Percentiles rank a stretch among this genome's conserved stretches.
Evolutionary conservation across 2,797 vertebrate genomes (phyloP).

Genomic region (Ptychobarbus kaznakovi): DNA sequence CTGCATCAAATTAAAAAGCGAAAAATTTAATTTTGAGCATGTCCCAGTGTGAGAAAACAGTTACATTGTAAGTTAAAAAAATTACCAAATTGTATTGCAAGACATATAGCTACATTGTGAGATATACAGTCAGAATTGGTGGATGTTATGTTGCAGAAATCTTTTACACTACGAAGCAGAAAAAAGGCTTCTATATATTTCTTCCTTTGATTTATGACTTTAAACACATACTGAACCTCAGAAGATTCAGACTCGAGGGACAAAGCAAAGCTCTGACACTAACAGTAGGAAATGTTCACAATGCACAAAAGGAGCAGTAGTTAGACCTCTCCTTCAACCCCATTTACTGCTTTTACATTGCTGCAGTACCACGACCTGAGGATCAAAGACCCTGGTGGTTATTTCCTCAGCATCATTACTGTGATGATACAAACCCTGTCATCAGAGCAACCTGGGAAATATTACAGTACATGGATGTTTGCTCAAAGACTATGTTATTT

Average conservation of each 20-base stretch:
- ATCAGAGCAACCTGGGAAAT: neutral
- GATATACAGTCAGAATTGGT: neutral
- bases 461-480: neutral
- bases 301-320: neutral
- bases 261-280: neutral
- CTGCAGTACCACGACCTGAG: neutral
- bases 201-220: neutral
- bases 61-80: neutral
- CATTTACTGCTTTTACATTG: neutral
- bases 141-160: neutral
- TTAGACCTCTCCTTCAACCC: neutral
- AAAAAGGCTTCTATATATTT: neutral
- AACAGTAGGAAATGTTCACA: neutral
- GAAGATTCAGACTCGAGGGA: neutral
- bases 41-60: neutral
- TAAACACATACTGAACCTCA: neutral
- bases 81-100: neutral
- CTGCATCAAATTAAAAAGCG: neutral
- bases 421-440: neutral
- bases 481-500: neutral
- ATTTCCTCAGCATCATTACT: neutral
- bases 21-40: neutral
- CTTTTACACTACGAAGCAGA: neutral
- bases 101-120: neutral
- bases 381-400: neutral